Percentiles rank a stretch among this genome's conserved stretches.
phyloP scores from a whole-genome alignment of 2,113 vertebrate species.

The Ovis canadensis region DNA sequence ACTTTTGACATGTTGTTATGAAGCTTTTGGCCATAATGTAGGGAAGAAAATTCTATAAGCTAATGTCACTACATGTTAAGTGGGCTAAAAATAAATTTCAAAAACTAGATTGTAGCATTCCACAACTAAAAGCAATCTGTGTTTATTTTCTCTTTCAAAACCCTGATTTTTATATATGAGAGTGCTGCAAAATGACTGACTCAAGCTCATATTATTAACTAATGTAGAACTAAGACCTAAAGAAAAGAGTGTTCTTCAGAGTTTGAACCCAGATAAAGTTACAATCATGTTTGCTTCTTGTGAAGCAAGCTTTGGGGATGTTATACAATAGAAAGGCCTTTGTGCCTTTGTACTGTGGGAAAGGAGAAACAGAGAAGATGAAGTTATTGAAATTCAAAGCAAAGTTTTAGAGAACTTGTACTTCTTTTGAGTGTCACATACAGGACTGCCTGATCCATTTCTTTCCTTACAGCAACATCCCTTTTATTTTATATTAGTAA shows the following conservation, averaged over 20 bases:
- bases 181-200: not conserved
- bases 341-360: not conserved
- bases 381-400: conserved; percentile 11
- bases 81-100: not conserved
- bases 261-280: not conserved
- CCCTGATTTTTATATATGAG: not conserved
- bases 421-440: not conserved
- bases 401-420: not conserved
- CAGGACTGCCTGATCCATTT: not conserved
- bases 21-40: not conserved
- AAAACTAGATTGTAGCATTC: not conserved
- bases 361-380: not conserved
- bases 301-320: not conserved
- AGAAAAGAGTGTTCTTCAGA: not conserved
- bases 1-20: not conserved
- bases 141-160: not conserved
- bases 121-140: not conserved
- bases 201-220: not conserved
- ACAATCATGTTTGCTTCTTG: not conserved
- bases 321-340: not conserved
- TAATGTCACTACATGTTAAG: not conserved
- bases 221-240: not conserved
- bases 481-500: conserved; percentile 53
- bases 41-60: not conserved
- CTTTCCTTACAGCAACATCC: not conserved